Percentiles rank a stretch among this genome's conserved stretches.
These are phyloP conservation scores for Carassius gibelio DNA, from an alignment of 2,113 vertebrate genomes.

Conservation along the genomic window DNA sequence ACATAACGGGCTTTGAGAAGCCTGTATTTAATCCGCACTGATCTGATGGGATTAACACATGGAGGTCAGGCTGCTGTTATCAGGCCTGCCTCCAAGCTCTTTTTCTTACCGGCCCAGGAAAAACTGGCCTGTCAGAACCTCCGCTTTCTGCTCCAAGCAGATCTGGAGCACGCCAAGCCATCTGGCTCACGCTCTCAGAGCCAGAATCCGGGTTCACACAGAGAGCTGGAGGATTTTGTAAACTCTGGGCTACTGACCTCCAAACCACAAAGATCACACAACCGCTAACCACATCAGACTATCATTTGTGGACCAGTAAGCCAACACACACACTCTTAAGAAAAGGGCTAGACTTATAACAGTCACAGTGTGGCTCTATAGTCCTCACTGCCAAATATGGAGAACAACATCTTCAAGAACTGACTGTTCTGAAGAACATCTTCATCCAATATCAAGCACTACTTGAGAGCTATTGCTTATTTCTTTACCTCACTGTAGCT, in stretches of 20 bases:
- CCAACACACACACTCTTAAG: slow-evolving; percentile 33
- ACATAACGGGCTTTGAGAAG: slow-evolving; percentile 72
- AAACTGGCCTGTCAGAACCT: slow-evolving; percentile 20
- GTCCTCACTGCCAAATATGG: not conserved
- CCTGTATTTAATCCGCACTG: slow-evolving; percentile 72
- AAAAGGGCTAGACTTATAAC: not conserved
- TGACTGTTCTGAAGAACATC: not conserved
- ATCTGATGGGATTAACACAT: slow-evolving; percentile 80
- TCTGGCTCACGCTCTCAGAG: slow-evolving; percentile 41
- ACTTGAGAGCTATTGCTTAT: not conserved
- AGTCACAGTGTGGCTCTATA: not conserved
- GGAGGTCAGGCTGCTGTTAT: slow-evolving; percentile 67
- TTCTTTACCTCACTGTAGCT: not conserved
- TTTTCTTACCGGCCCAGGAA: not conserved
- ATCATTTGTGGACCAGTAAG: slow-evolving; percentile 4
- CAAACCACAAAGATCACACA: slow-evolving; percentile 27
- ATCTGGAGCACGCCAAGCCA: slow-evolving; percentile 17
- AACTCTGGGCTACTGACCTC: slow-evolving; percentile 22
- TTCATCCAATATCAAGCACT: slow-evolving; percentile 18
- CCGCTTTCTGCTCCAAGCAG: slow-evolving; percentile 26
- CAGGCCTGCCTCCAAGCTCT: slow-evolving; percentile 32
- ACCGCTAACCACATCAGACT: slow-evolving; percentile 17
- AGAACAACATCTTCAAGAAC: slow-evolving; percentile 19
- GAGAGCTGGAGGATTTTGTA: slow-evolving; percentile 17
- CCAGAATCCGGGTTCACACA: slow-evolving; percentile 2